These are phyloP conservation scores for Aromia moschata DNA, from an alignment of 2,888 invertebrate genomes.

Conservation along the genomic window DNA sequence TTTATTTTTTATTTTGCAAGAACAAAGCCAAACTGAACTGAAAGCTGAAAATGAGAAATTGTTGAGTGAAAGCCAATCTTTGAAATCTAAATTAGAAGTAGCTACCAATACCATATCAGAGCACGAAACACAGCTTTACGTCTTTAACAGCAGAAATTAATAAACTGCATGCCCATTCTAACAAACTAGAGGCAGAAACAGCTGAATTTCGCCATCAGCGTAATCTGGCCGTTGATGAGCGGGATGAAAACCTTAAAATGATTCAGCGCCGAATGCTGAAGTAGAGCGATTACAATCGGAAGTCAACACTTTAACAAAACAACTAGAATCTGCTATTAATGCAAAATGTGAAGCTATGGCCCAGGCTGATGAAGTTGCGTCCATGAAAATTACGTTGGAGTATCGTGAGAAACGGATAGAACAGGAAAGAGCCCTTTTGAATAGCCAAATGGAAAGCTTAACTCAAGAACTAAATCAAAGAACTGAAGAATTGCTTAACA, in stretches of 20 bases:
- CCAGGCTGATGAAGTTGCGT: conserved; percentile 81
- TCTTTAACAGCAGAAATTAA: conserved; percentile 71
- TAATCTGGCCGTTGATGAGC: conserved; percentile 77
- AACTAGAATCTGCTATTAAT: conserved; percentile 78
- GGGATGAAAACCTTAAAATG: conserved; percentile 76
- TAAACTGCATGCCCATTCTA: conserved; percentile 71
- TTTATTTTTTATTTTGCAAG: conserved; percentile 21
- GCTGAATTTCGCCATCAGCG: conserved; percentile 74
- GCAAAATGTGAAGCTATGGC: conserved; percentile 82
- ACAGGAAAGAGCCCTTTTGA: conserved; percentile 79
- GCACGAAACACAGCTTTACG: conserved; percentile 72
- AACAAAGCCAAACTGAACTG: conserved; percentile 37
- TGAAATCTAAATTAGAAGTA: conserved; percentile 69
- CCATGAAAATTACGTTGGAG: conserved; percentile 80
- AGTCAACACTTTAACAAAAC: conserved; percentile 74
- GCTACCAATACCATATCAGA: conserved; percentile 72
- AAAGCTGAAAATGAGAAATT: conserved; percentile 65
- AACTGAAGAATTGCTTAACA: conserved; percentile 79
- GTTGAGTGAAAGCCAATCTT: conserved; percentile 71
- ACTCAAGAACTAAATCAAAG: conserved; percentile 80
- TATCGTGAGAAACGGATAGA: conserved; percentile 86
- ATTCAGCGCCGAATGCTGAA: conserved; percentile 78
- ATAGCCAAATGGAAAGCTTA: conserved; percentile 81
- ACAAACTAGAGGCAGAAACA: conserved; percentile 72
- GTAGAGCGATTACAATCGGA: conserved; percentile 77